Evolutionary conservation across 2,888 invertebrate species (phyloP).

Genomic region (Acheta domesticus): DNA sequence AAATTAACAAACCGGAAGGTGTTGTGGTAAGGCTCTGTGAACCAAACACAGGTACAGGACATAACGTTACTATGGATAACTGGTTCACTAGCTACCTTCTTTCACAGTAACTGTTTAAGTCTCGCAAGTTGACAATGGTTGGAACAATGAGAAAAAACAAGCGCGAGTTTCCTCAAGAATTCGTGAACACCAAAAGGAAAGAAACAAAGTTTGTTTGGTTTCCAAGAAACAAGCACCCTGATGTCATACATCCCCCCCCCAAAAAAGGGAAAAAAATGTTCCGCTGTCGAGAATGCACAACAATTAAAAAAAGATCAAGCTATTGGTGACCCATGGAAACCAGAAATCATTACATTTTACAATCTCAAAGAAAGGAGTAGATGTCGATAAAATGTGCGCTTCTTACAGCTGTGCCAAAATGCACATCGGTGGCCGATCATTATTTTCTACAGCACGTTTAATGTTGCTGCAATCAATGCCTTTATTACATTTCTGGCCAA

Average conservation of each 20-base stretch:
- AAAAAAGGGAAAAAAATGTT: slow-evolving; percentile 24
- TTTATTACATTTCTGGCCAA: no score
- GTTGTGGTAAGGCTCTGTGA: slow-evolving; percentile 32
- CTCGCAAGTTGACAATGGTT: slow-evolving; percentile 37
- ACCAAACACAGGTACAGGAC: slow-evolving; percentile 34
- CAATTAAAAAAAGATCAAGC: no score
- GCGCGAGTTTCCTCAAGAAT: slow-evolving; percentile 32
- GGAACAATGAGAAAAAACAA: no score
- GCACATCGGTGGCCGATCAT: no score
- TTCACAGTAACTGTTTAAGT: slow-evolving; percentile 34
- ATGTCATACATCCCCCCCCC: slow-evolving; percentile 43
- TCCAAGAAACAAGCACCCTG: slow-evolving; percentile 40
- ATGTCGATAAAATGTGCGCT: no score
- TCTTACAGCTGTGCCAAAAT: no score
- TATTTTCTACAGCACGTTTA: no score
- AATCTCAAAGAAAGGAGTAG: no score
- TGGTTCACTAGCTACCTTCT: slow-evolving; percentile 38
- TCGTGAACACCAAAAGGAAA: slow-evolving; percentile 25
- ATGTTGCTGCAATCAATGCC: no score
- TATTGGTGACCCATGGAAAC: no score
- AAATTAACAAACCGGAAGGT: slow-evolving; percentile 18
- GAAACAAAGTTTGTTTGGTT: slow-evolving; percentile 36
- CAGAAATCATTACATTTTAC: no score
- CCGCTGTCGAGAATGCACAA: no score
- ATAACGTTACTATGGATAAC: slow-evolving; percentile 39